Evolutionary conservation across 2,888 invertebrate genomes (phyloP).

Genomic region (Esperia sulphurella): DNA sequence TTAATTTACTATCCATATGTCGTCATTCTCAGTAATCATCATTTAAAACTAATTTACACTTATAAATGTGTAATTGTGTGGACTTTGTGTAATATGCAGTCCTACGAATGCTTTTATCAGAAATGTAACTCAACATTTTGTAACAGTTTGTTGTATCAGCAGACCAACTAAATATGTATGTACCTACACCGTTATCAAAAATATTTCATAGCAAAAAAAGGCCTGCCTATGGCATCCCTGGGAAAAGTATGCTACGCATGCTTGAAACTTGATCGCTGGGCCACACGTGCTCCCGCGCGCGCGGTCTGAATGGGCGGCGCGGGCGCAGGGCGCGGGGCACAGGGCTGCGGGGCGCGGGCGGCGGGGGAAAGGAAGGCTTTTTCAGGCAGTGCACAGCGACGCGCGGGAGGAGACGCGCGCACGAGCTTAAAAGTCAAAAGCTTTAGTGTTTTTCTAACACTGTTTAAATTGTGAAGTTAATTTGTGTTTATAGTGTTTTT

Average conservation of each 20-base stretch:
- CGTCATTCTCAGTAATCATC: no score
- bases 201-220: slow-evolving; percentile 17
- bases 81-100: no score
- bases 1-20: no score
- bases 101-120: no score
- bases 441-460: slow-evolving; percentile 5
- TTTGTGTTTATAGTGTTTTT: background rate
- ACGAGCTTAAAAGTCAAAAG: slow-evolving; percentile 19
- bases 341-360: slow-evolving; percentile 29
- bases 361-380: slow-evolving; percentile 59
- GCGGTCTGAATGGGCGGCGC: slow-evolving; percentile 41
- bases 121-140: no score
- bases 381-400: slow-evolving; percentile 68
- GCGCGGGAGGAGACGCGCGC: slow-evolving; percentile 54
- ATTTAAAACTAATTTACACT: no score
- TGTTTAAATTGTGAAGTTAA: slow-evolving; percentile 5
- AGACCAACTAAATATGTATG: background rate
- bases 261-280: slow-evolving; percentile 55
- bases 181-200: background rate
- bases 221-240: slow-evolving; percentile 38
- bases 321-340: slow-evolving; percentile 24
- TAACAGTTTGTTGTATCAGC: no score
- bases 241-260: slow-evolving; percentile 65
- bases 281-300: slow-evolving; percentile 65
- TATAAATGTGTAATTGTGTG: no score